Evolutionary conservation across 2,113 vertebrate genomes (phyloP), one percentile per base, ranked within the genome.

Genomic region (Nothobranchius furzeri): DNA sequence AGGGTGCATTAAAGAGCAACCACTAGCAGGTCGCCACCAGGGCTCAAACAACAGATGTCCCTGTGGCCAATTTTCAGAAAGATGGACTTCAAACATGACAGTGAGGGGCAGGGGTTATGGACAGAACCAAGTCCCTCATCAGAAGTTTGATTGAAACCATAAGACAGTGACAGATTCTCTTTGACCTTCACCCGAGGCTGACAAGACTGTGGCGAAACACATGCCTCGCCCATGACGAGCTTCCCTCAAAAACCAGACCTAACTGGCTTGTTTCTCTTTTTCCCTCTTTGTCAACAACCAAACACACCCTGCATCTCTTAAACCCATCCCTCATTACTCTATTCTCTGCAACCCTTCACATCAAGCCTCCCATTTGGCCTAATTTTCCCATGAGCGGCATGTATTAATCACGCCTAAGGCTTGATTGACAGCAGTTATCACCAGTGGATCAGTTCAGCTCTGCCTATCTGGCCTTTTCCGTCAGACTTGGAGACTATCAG

Each of bases 361-460:
- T 73, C 64, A 75, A 71, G 54, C 72, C 61, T 77, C 76, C 79
- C 69, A 67, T 71, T 81, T 83, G 81, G 82, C 70, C 81, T 82
- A 74, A 78, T 86, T 76, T 86, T 75, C 78, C 78, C 68, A 69
- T 70, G 79, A 82, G 78, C 75, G 68, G 66, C 77, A 61, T 76
- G 74, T 87, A 85, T 84, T 91, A 87, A 90, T 91, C 85, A 88
- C 75, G 73, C 67, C 72, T 52, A 61, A 61, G 85, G 65, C 82
- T 67, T 89, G 92, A 93, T 83, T 93, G 92, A 89, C 92, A 88
- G 88, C 57, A 70, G 73, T 70, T 84, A 84, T 90, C 90, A 75
- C 78, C 71, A 43, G 65, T 71, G 51, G 72, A 92, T 91, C 90
- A 83, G 76, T 70, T 84, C 62, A 59, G 75, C 54, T 12, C 81